Conservation (phyloP, 2,113 vertebrate genomes). For the Chiloscyllium plagiosum region DNA sequence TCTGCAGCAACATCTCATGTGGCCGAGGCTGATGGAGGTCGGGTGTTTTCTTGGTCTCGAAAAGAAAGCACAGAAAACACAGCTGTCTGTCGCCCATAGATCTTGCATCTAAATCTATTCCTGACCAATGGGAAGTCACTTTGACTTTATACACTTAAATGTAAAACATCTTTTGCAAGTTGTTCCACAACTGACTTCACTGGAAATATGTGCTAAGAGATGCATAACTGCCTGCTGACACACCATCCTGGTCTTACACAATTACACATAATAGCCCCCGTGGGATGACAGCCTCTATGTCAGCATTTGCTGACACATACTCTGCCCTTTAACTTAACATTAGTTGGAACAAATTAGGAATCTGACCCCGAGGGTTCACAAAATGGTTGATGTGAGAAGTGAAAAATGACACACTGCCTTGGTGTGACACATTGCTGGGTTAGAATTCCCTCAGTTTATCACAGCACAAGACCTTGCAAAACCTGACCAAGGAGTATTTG, state of each 20-base stretch:
- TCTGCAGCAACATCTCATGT: neutral
- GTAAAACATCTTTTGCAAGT: neutral
- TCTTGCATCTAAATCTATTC: neutral
- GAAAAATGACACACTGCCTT: neutral
- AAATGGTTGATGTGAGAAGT: neutral
- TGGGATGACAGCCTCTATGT: neutral
- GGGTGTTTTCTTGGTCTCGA: neutral
- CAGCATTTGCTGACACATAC: neutral
- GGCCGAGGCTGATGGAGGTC: neutral
- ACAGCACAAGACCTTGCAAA: neutral
- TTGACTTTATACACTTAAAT: neutral
- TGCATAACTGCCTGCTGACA: too few relatives aligned
- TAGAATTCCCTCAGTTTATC: neutral
- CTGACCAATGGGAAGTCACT: neutral
- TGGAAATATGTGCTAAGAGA: neutral
- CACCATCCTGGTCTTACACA: too few relatives aligned
- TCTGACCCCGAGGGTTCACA: neutral
- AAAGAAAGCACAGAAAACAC: neutral
- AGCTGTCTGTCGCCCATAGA: neutral
- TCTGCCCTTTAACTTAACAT: neutral
- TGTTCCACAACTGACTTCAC: neutral
- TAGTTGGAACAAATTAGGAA: conserved; percentile 23
- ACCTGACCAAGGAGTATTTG: neutral
- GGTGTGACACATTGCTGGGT: neutral
- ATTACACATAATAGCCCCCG: neutral